A percentile compares a stretch with the other conserved stretches of the same genome.
Evolutionary conservation across 2,797 vertebrate genomes (phyloP).

Genomic region (Dendrocincla fuliginosa): DNA sequence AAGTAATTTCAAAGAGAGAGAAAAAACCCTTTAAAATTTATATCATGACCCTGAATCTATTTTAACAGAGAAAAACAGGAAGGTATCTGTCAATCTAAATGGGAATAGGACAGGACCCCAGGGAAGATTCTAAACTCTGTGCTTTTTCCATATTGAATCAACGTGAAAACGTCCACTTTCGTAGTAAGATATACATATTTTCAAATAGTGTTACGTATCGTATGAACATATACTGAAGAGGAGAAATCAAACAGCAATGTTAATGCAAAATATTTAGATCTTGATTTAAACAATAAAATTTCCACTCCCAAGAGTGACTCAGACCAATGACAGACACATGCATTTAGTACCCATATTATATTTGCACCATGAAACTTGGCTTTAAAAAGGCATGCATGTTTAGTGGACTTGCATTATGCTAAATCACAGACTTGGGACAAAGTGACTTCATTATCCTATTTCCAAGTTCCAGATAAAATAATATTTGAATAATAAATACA

Average conservation of each 20-base stretch:
- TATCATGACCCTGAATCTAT: background rate
- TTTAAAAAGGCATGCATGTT: background rate
- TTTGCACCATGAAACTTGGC: background rate
- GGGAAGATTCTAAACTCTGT: background rate
- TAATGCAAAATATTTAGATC: background rate
- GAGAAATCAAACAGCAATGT: background rate
- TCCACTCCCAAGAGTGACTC: background rate
- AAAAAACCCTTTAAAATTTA: background rate
- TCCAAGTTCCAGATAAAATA: background rate
- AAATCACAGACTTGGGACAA: background rate
- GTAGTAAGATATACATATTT: background rate
- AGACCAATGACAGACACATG: background rate
- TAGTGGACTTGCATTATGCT: background rate
- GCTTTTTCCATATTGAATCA: background rate
- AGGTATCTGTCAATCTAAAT: background rate
- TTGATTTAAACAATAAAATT: background rate
- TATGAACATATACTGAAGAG: background rate
- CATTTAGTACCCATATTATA: background rate
- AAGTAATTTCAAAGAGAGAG: background rate
- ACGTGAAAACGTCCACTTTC: background rate
- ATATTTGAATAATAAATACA: background rate
- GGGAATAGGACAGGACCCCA: slow-evolving; percentile 12
- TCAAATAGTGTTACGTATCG: background rate
- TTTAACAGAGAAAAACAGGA: background rate
- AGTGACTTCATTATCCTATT: background rate